Evolutionary conservation across 1,140 invertebrate species (phyloP), one percentile per base, ranked within the genome.

Genomic region (Pachypsylla venusta): DNA sequence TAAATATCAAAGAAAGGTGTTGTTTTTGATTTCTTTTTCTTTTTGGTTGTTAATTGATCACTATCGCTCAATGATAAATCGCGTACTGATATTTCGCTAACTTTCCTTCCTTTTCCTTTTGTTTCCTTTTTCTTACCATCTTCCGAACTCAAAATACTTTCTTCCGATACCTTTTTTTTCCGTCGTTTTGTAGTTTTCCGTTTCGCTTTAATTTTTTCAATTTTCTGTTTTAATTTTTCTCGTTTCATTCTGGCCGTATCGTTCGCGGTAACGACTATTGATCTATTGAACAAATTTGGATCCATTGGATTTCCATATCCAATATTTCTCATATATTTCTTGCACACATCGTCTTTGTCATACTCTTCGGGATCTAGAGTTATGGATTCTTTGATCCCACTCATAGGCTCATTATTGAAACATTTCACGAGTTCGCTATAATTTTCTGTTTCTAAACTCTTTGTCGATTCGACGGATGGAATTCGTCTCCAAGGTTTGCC

Each of bases 261-360:
- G 16, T 48, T 22, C 42, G 42, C 42, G 16, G 42, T 48, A n/a
- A 48, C 16, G 16, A 48, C 42, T 4, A 48, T 48, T 7, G 42
- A 48, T 48, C 22, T 48, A n/a, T 48, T 48, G 42, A 5, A 48
- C 3, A n/a, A 22, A 10, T 4, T n/a, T 5, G 16, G n/a, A 48
- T 48, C 42, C 22, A 48, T 48, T 48, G 42, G 42, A 7, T n/a
- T 48, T 5, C 42, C 42, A n/a, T 48, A 48, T 4, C 42, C 42
- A 48, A 48, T 48, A 48, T 48, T 48, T 48, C 42, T 48, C 42
- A 48, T 48, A n/a, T 48, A 48, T 48, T 48, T 48, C 16, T 48
- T 48, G 42, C 42, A 48, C 22, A 48, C 3, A 48, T 48, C 42
- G 22, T 48, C 42, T 22, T 48, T 48, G n/a, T 48, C 42, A 48